Conservation (phyloP, 2,888 invertebrate genomes). For the Tetropium fuscum region DNA sequence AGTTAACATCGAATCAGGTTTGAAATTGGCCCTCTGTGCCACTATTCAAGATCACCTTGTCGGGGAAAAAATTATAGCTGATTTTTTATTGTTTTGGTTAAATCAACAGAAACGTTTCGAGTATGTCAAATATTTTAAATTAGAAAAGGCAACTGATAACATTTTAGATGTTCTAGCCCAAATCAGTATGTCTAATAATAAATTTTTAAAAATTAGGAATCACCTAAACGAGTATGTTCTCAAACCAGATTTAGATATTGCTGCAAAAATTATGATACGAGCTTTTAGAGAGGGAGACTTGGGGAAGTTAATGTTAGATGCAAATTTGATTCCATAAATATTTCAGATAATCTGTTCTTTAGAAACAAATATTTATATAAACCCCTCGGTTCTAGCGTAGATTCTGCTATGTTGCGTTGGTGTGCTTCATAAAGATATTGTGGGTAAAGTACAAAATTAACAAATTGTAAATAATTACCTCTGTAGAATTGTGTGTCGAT, state of each 20-base stretch:
- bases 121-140: constrained; percentile 73
- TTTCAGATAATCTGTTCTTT: not conserved
- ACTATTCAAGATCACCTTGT: constrained; percentile 90
- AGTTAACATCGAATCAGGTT: constrained; percentile 78
- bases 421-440: too few relatives aligned
- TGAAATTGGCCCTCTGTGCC: constrained; percentile 89
- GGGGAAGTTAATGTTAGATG: constrained; percentile 77
- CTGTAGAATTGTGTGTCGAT: too few relatives aligned
- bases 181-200: constrained; percentile 68
- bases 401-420: too few relatives aligned
- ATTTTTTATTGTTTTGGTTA: constrained; percentile 90
- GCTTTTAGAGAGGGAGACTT: constrained; percentile 80
- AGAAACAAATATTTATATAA: not conserved
- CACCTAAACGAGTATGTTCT: constrained; percentile 69
- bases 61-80: constrained; percentile 85
- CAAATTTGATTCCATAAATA: constrained; percentile 57
- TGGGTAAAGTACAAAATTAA: too few relatives aligned
- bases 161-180: constrained; percentile 75
- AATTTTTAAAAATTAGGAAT: constrained; percentile 67
- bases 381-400: too few relatives aligned
- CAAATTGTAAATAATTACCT: too few relatives aligned
- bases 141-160: constrained; percentile 80
- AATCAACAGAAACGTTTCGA: constrained; percentile 77
- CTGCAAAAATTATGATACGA: constrained; percentile 76
- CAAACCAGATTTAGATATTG: constrained; percentile 75